Conservation (phyloP, 2,888 invertebrate genomes). For the Diarsia dahlii region DNA sequence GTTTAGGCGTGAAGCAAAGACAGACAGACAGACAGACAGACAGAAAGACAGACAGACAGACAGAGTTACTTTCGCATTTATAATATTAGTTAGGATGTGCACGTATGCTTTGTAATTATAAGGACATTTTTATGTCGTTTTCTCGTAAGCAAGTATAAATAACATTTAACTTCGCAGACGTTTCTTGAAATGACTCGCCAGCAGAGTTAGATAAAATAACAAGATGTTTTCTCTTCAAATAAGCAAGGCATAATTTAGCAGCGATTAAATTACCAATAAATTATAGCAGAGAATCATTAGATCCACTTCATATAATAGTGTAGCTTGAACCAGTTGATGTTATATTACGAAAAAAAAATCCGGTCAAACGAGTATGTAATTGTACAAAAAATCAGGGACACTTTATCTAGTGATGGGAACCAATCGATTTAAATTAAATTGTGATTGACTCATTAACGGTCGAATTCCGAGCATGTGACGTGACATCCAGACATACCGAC, state of each 20-base stretch:
- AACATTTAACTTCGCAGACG: constrained; percentile 38
- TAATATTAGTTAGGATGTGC: no score
- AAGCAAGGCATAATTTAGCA: constrained; percentile 19
- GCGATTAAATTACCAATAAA: constrained; percentile 52
- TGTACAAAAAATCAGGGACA: constrained; percentile 71
- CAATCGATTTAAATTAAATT: constrained; percentile 63
- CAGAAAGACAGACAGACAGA: no score
- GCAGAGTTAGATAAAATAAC: constrained; percentile 12
- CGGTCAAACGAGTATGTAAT: constrained; percentile 65
- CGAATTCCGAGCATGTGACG: constrained; percentile 46
- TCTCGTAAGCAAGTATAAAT: constrained; percentile 44
- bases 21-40: no score
- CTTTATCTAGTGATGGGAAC: constrained; percentile 69
- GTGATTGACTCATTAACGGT: constrained; percentile 63
- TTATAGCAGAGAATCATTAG: constrained; percentile 52
- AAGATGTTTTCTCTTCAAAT: constrained; percentile 5
- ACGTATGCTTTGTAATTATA: constrained; percentile 48
- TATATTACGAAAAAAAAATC: constrained; percentile 68
- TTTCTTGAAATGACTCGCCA: constrained; percentile 1
- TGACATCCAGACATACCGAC: constrained; percentile 34
- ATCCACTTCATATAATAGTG: constrained; percentile 57
- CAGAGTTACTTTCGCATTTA: no score
- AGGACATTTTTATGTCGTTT: constrained; percentile 51
- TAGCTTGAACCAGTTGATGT: constrained; percentile 68
- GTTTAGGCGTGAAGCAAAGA: no score